Evolutionary conservation across 2,888 invertebrate genomes (phyloP).

Genomic region (Polyploca ridens): DNA sequence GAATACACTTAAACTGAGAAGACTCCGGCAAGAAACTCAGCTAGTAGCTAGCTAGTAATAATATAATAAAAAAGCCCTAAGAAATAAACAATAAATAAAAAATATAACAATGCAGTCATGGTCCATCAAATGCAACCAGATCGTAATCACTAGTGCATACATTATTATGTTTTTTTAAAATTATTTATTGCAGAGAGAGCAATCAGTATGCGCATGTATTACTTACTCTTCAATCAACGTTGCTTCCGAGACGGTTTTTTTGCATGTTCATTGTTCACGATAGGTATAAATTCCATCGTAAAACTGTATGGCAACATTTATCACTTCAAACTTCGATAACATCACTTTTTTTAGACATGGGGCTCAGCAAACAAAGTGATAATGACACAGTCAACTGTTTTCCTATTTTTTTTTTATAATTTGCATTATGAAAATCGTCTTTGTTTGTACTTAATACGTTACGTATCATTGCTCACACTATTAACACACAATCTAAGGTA

Average conservation of each 20-base stretch:
- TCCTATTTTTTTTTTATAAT: not conserved
- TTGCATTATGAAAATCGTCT: not conserved
- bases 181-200: constrained; percentile 43
- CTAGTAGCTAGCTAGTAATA: too few species aligned
- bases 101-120: constrained; percentile 26
- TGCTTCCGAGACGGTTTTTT: constrained; percentile 4
- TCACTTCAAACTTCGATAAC: not conserved
- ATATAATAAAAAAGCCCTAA: not conserved
- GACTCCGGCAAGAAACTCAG: too few species aligned
- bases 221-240: constrained; percentile 28
- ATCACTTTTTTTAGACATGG: not conserved
- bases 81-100: constrained; percentile 2
- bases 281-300: not conserved
- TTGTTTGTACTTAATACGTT: not conserved
- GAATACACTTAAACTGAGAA: too few species aligned
- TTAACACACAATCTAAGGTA: too few species aligned
- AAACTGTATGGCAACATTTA: not conserved
- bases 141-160: constrained; percentile 33
- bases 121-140: constrained; percentile 39
- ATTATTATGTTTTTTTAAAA: constrained; percentile 47
- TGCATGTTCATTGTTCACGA: not conserved
- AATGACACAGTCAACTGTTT: not conserved
- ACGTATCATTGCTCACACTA: not conserved
- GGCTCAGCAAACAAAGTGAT: not conserved
- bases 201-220: constrained; percentile 42